Conservation (phyloP, 1,140 invertebrate species). For the Zophobas atratus region DNA sequence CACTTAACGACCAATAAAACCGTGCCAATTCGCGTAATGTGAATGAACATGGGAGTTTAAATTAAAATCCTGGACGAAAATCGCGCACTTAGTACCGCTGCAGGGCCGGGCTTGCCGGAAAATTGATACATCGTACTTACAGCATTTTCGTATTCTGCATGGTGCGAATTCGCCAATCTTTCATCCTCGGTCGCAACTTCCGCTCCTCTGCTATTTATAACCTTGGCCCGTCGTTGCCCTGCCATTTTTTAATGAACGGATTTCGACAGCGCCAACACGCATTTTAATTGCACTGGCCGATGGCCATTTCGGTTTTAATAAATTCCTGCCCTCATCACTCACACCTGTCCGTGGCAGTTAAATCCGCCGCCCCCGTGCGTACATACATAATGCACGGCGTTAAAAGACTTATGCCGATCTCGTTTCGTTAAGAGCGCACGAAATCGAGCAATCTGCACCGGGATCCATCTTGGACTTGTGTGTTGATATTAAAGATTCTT, state of each 20-base stretch:
- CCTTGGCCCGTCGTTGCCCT: too few species aligned
- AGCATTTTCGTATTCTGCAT: neutral
- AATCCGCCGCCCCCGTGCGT: conserved; percentile 7
- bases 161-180: neutral
- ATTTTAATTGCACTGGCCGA: conserved; percentile 21
- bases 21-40: too few species aligned
- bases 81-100: too few species aligned
- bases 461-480: neutral
- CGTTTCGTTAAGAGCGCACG: neutral
- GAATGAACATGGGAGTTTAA: too few species aligned
- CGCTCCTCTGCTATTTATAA: too few species aligned
- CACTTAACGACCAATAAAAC: too few species aligned
- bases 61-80: too few species aligned
- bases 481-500: conserved; percentile 36
- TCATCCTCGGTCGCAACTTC: too few species aligned
- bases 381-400: conserved; percentile 1
- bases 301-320: conserved; percentile 19
- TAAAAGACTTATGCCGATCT: conserved; percentile 12
- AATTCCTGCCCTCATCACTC: conserved; percentile 25
- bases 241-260: too few species aligned
- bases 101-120: neutral
- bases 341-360: conserved; percentile 28
- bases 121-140: neutral
- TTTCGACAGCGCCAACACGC: neutral
- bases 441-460: neutral